Percentiles rank a stretch among this genome's conserved stretches.
phyloP scores from a whole-genome alignment of 1,140 invertebrate genomes.

The Coptotermes formosanus region DNA sequence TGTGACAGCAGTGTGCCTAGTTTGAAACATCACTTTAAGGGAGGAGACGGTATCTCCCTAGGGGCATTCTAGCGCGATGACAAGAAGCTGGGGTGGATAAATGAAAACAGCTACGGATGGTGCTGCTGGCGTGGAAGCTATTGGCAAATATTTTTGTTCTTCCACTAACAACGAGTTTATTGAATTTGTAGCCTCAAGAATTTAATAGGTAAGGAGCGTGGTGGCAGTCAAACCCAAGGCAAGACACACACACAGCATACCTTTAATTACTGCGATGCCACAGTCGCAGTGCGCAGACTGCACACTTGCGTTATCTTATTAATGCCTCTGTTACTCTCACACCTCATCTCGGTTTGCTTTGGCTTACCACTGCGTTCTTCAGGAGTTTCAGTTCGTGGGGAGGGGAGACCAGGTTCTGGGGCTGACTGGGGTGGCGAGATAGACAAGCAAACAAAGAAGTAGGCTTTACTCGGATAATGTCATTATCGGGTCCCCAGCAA shows the following conservation, averaged over 20 bases:
- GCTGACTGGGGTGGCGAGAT: conserved; percentile 26
- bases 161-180: conserved; percentile 18
- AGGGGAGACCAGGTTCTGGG: neutral
- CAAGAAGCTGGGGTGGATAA: neutral
- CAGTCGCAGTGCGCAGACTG: neutral
- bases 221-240: neutral
- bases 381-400: neutral
- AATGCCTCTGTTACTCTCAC: neutral
- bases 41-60: neutral
- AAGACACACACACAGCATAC: neutral
- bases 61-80: neutral
- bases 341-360: neutral
- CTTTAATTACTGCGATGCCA: neutral
- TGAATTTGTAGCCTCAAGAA: conserved; percentile 22
- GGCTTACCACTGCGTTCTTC: neutral
- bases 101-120: conserved; percentile 20
- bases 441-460: conserved; percentile 30
- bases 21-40: neutral
- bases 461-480: conserved; percentile 25
- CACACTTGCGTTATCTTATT: neutral
- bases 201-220: conserved; percentile 13
- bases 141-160: conserved; percentile 28
- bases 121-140: conserved; percentile 14
- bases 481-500: conserved; percentile 19
- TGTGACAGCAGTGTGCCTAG: neutral